Conservation (phyloP, 2,888 invertebrate genomes). For the Arge pagana region DNA sequence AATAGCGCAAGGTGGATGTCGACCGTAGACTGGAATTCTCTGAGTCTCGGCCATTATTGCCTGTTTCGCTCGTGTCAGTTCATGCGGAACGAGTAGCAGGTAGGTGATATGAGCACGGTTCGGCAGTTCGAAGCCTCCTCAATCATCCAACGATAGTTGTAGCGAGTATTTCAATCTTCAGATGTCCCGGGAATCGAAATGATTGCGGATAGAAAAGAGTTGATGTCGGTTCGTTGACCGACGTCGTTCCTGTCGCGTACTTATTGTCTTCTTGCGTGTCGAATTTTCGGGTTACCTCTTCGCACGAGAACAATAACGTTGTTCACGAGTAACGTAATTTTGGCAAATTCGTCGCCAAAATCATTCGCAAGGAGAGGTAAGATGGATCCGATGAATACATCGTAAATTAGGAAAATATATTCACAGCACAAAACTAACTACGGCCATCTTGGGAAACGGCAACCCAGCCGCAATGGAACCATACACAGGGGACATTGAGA, state of each 20-base stretch:
- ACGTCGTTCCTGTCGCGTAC: slow-evolving; percentile 6
- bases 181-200: too few species aligned
- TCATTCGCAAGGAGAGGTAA: slow-evolving; percentile 21
- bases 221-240: neutral
- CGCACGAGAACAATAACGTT: slow-evolving; percentile 15
- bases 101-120: neutral
- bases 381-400: slow-evolving; percentile 33
- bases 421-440: slow-evolving; percentile 34
- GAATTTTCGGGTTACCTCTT: neutral
- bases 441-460: slow-evolving; percentile 42
- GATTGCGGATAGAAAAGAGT: neutral
- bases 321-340: slow-evolving; percentile 18
- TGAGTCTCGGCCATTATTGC: slow-evolving; percentile 72
- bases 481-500: too few species aligned
- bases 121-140: neutral
- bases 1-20: slow-evolving; percentile 78
- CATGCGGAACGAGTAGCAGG: neutral
- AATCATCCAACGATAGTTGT: neutral
- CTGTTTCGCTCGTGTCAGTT: slow-evolving; percentile 6
- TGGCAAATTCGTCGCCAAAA: slow-evolving; percentile 21
- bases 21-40: slow-evolving; percentile 73
- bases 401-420: slow-evolving; percentile 27
- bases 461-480: slow-evolving; percentile 25
- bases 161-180: too few species aligned
- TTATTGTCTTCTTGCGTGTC: neutral